Base-by-base conservation (phyloP, 2,113 vertebrate genomes). In the Rhinolophus ferrumequinum region DNA sequence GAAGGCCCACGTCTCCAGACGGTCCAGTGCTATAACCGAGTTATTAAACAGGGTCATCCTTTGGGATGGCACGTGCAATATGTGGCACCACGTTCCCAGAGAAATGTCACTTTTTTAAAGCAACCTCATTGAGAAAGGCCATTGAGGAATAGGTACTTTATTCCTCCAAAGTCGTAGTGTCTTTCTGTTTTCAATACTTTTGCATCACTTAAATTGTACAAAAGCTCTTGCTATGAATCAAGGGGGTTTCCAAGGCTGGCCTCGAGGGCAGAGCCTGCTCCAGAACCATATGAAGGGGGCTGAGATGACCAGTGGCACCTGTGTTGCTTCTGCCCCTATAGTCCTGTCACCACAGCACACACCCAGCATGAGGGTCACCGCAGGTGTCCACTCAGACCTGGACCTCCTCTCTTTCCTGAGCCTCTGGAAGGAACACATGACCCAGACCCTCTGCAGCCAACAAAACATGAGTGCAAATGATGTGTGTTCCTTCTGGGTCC, bases 221-320 rank as follows among this genome's bases (percentile, higher is more conserved):
- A 8, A 52, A 0, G 28, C 16, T 2, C 0, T 0, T 47, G 38
- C 82, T 21, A 1, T 8, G 12, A 60, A 28, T 1, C 2, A 2
- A 33, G 41, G n/a, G 18, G 30, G 18, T n/a, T 69, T 88, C 22
- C 0, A 15, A n/a, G 35, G 26, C 30, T 15, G 1, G 47, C 4
- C 15, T 12, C 7, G 4, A 8, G 14, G 41, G 30, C 10, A 22
- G 14, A 35, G 38, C 21, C 26, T 0, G 41, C 41, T 52, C 54
- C 2, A 13, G 67, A 5, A 2, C 16, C 0, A 15, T 4, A 6
- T 0, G 11, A 19, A 13, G 54, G 15, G 64, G 41, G 30, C 2
- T 33, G 44, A 54, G 12, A 35, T 33, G 24, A 66, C 16, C 35
- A 0, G 8, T 1, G 15, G 8, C 4, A 6, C 21, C 47, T 16